Evolutionary conservation across 2,797 vertebrate species (phyloP).

Genomic region (Halcyon chelicuti): DNA sequence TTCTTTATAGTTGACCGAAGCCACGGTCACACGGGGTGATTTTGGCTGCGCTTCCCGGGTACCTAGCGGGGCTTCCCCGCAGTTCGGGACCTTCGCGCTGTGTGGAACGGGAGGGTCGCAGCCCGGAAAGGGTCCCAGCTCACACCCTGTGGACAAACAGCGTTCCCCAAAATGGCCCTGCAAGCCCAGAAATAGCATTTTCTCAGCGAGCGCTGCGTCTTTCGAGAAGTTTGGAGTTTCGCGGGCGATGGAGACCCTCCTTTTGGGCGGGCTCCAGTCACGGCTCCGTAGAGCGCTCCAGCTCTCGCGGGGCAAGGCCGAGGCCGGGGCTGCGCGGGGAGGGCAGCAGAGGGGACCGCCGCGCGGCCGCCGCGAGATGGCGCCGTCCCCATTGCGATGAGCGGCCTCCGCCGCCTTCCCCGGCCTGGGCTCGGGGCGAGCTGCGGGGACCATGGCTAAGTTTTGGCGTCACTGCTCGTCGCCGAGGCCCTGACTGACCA

Average conservation of each 20-base stretch:
- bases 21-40: fast-evolving
- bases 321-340: neutral
- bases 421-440: fast-evolving
- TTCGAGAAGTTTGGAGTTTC: fast-evolving
- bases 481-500: neutral
- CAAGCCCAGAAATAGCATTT: neutral
- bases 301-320: neutral
- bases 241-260: fast-evolving
- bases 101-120: too few relatives aligned
- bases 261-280: neutral
- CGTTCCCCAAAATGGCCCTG: neutral
- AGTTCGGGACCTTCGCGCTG: fast-evolving
- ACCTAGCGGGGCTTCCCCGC: neutral
- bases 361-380: neutral
- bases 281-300: fast-evolving
- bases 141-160: fast-evolving
- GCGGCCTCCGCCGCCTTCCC: neutral
- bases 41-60: neutral
- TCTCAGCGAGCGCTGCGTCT: neutral
- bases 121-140: neutral
- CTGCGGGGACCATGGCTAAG: too few relatives aligned
- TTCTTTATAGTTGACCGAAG: neutral
- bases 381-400: neutral
- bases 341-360: too few relatives aligned
- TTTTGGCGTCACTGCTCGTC: neutral